Base-by-base conservation (phyloP, 2,797 vertebrate species). In the Botia kubotai region DNA sequence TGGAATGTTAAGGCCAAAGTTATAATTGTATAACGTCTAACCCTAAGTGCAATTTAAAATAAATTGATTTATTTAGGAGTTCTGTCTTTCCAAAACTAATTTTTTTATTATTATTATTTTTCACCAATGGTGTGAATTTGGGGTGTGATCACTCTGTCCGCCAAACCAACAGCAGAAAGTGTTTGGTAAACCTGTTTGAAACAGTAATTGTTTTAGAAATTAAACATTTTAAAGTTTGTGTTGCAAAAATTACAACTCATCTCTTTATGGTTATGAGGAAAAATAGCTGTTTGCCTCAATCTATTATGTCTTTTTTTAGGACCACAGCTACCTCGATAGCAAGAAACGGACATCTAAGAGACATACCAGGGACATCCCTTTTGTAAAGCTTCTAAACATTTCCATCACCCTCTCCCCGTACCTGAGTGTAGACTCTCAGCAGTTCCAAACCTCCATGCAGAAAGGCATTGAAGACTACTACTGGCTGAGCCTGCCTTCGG, bases 401-500 rank as follows among this genome's bases (percentile, higher is more conserved):
- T 95, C 95, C 91, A 90, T 97, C 90, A 95, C 96, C 1, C 85
- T 97, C 85, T 97, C 96, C 79, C 95, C 95, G 0, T 97, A 96
- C 82, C 82, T 93, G 84, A 91, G 92, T 17, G 90, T 97, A 88
- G 89, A 94, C 87, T 95, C 94, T 39, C 87, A 83, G 0, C 94
- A 93, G 88, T 97, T 98, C 92, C 94, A 95, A 89, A 90, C 73
- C 67, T 95, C 93, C 53, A 92, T 97, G 72, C 79, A 66, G 2
- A 93, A 94, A 0, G 91, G 94, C 6, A 90, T 90, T 0, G 90
- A 93, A 12, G 83, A 90, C 77, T 93, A 90, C 77, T 93, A 88
- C 89, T 98, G 96, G 96, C 94, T 98, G 86, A 94, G 95, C 84
- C 91, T 93, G 70, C 93, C 89, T 72, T 94, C 94, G 17, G 89